Conservation (phyloP, 2,888 invertebrate genomes). For the Parnassius mnemosyne region DNA sequence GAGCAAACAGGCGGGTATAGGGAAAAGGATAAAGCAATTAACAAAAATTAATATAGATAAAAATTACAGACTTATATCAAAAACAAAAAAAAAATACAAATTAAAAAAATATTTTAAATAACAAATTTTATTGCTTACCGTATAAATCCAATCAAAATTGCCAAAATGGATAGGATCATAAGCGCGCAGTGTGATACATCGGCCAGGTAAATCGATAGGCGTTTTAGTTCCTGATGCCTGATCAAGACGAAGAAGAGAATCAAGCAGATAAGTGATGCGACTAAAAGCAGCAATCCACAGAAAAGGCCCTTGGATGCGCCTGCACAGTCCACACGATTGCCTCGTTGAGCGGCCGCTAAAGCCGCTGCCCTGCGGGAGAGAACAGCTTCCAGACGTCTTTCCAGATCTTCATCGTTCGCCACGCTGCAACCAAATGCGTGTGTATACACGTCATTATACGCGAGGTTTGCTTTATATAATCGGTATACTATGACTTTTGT, state of each 20-base stretch:
- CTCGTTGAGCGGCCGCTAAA: conserved; percentile 89
- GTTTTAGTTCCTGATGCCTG: conserved; percentile 89
- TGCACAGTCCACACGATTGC: conserved; percentile 94
- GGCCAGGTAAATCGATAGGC: conserved; percentile 93
- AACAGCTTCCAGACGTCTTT: conserved; percentile 93
- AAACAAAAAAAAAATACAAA: conserved; percentile 17
- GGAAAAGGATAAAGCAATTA: conserved; percentile 38
- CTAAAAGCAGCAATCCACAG: conserved; percentile 93
- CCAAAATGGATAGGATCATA: conserved; percentile 92
- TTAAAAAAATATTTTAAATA: neutral
- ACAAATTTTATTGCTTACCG: conserved; percentile 78
- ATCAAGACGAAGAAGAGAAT: conserved; percentile 97
- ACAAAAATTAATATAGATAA: conserved; percentile 39
- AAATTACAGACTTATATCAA: conserved; percentile 26
- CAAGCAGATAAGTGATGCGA: conserved; percentile 94
- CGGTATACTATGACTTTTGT: neutral
- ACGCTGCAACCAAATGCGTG: conserved; percentile 78
- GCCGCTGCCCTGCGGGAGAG: conserved; percentile 92
- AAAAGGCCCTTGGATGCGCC: conserved; percentile 96
- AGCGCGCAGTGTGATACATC: conserved; percentile 94
- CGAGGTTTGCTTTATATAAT: neutral
- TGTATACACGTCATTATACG: conserved; percentile 46
- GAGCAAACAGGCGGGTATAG: conserved; percentile 27
- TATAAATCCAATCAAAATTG: conserved; percentile 94
- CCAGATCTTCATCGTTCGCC: conserved; percentile 89